Evolutionary conservation across 1,140 invertebrate species (phyloP).

Genomic region (Dendrolimus kikuchii): DNA sequence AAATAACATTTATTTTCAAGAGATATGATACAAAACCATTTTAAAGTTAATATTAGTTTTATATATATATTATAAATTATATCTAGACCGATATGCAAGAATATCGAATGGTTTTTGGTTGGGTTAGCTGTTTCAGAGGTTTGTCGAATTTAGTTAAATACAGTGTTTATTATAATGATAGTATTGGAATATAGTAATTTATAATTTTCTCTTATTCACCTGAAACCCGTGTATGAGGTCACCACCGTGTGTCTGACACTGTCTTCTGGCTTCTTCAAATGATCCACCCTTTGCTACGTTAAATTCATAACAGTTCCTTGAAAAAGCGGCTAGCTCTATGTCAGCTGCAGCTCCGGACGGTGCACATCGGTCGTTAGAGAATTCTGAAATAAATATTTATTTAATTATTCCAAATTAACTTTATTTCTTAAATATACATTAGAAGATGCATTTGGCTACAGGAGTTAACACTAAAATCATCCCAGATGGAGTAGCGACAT

Average conservation of each 20-base stretch:
- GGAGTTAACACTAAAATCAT: no score
- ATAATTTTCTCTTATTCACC: conserved; percentile 35
- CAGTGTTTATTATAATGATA: background rate
- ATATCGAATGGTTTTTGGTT: no score
- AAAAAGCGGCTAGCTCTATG: conserved; percentile 84
- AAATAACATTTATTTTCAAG: no score
- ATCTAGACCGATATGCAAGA: no score
- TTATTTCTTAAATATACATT: no score
- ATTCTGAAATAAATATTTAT: conserved; percentile 74
- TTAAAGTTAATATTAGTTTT: no score
- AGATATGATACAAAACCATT: no score
- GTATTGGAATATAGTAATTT: background rate
- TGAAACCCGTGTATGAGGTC: conserved; percentile 85
- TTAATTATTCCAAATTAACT: background rate
- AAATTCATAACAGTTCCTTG: conserved; percentile 92
- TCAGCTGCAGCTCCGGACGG: conserved; percentile 79
- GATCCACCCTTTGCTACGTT: conserved; percentile 84
- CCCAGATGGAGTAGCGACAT: no score
- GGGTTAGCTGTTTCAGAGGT: no score
- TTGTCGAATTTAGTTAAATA: background rate
- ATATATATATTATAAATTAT: no score
- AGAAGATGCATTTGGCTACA: no score
- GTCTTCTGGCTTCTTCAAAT: conserved; percentile 82
- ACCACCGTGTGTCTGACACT: conserved; percentile 84
- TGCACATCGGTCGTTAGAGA: conserved; percentile 85